Evolutionary conservation across 2,113 vertebrate species (phyloP).

Genomic region (Dicaeum eximium): DNA sequence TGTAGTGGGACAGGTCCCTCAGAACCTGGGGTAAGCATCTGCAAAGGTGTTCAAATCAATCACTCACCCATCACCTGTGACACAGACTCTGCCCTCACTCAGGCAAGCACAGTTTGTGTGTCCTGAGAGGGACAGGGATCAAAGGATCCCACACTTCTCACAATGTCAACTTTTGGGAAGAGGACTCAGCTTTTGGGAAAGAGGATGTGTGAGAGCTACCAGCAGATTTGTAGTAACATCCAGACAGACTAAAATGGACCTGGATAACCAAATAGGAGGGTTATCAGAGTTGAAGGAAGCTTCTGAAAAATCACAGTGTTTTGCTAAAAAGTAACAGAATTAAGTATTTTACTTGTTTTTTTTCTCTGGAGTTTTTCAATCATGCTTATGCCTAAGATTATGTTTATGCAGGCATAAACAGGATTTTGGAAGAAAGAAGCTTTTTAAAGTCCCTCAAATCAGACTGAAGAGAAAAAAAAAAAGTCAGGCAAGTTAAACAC

Average conservation of each 20-base stretch:
- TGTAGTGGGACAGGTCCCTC: not conserved
- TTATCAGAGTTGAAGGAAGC: not conserved
- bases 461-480: not conserved
- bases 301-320: not conserved
- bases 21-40: not conserved
- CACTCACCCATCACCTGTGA: not conserved
- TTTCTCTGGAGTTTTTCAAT: not conserved
- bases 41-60: not conserved
- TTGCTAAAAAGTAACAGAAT: not conserved
- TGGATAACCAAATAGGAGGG: not conserved
- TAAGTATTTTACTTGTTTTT: not conserved
- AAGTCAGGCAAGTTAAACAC: not conserved
- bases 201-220: not conserved
- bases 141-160: not conserved
- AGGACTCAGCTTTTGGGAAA: not conserved
- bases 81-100: not conserved
- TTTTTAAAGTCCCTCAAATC: not conserved
- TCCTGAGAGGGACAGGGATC: not conserved
- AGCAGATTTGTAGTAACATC: not conserved
- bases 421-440: not conserved
- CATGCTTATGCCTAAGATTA: not conserved
- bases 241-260: not conserved
- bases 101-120: accelerated
- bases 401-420: not conserved
- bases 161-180: not conserved